phyloP scores from a whole-genome alignment of 2,888 invertebrate species.

The Hirtodrosophila duncani region DNA sequence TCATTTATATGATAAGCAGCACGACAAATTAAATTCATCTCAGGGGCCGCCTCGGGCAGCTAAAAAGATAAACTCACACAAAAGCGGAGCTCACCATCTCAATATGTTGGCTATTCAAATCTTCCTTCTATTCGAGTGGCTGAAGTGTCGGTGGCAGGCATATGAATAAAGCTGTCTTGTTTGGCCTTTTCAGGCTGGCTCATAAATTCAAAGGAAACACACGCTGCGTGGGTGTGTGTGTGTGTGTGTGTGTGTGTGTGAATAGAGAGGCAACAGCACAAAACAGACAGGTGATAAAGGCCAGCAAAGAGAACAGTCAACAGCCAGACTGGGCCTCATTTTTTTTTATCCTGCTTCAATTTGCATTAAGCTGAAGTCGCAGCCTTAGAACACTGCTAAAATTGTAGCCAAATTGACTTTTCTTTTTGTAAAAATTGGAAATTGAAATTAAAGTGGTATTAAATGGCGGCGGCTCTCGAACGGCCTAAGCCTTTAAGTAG shows the following conservation, averaged over 20 bases:
- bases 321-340: too few relatives aligned
- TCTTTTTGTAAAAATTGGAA: conserved; percentile 31
- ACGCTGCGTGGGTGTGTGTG: too few relatives aligned
- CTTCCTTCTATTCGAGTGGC: too few relatives aligned
- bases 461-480: conserved; percentile 22
- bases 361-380: too few relatives aligned
- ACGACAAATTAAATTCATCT: conserved; percentile 17
- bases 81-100: conserved; percentile 17
- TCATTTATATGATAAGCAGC: conserved; percentile 22
- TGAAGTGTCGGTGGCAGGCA: conserved; percentile 22
- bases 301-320: too few relatives aligned
- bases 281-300: too few relatives aligned
- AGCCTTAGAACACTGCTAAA: too few relatives aligned
- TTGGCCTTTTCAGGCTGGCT: too few relatives aligned
- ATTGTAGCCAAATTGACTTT: too few relatives aligned
- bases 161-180: conserved; percentile 48
- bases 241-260: too few relatives aligned
- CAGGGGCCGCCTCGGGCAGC: neutral
- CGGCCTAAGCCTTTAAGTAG: conserved; percentile 53
- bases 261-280: too few relatives aligned
- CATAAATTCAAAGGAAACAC: conserved; percentile 58
- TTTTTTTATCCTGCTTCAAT: too few relatives aligned
- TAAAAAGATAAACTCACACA: conserved; percentile 8
- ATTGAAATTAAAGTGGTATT: conserved; percentile 52
- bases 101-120: conserved; percentile 30